phyloP scores from a whole-genome alignment of 2,113 vertebrate genomes.

The Natator depressus region DNA sequence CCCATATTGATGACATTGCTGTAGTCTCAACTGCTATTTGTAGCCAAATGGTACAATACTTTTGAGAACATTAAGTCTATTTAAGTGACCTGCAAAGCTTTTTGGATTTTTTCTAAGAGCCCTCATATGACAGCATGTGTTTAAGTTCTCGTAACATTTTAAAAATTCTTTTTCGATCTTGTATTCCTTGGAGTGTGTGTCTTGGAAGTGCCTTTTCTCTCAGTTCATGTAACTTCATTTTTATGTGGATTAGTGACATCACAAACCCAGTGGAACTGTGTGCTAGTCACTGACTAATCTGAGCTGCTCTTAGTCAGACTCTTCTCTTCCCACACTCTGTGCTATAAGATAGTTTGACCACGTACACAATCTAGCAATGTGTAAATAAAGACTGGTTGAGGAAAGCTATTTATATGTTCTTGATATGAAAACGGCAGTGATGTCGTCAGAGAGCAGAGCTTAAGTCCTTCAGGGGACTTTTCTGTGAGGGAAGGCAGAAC shows the following conservation, averaged over 20 bases:
- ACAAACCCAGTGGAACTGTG: neutral
- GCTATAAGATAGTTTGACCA: neutral
- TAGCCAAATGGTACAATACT: neutral
- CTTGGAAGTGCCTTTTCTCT: neutral
- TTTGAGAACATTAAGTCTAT: neutral
- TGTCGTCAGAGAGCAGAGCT: neutral
- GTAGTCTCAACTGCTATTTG: neutral
- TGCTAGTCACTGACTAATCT: neutral
- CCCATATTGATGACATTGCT: neutral
- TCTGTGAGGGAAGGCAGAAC: neutral
- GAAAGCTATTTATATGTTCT: constrained; percentile 38
- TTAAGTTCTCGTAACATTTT: neutral
- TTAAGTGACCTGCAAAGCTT: neutral
- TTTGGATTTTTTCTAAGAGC: neutral
- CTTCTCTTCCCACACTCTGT: constrained; percentile 11
- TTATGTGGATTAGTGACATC: neutral
- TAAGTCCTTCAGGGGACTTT: neutral
- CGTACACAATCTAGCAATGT: neutral
- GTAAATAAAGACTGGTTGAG: constrained; percentile 11
- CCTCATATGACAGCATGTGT: neutral
- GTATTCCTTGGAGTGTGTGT: neutral
- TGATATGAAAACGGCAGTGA: neutral
- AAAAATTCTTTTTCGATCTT: neutral
- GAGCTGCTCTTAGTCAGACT: constrained; percentile 26
- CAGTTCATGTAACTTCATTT: neutral